phyloP scores from a whole-genome alignment of 2,888 invertebrate genomes.

The Macrosiphum euphorbiae region DNA sequence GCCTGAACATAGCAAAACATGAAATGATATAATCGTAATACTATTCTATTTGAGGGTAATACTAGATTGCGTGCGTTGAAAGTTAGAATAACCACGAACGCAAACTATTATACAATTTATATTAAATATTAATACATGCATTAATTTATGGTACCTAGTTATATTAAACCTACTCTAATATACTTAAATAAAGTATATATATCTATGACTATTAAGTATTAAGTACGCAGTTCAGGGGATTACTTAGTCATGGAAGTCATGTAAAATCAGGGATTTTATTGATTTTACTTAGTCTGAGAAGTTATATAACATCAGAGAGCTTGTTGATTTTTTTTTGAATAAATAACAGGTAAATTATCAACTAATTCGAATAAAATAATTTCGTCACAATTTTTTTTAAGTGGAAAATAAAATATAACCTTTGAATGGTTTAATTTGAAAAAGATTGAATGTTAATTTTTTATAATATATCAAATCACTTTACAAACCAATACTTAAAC shows the following conservation, averaged over 20 bases:
- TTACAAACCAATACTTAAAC: too few species aligned
- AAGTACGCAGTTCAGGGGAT: not conserved
- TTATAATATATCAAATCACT: too few species aligned
- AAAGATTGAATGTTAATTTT: too few species aligned
- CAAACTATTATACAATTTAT: not conserved
- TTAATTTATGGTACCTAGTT: not conserved
- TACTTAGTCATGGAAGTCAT: not conserved
- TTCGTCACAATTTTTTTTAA: too few species aligned
- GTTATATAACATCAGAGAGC: not conserved
- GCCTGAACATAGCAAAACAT: not conserved
- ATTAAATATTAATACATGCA: not conserved
- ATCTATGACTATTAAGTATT: not conserved
- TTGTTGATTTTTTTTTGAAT: not conserved
- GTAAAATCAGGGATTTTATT: not conserved
- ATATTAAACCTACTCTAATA: not conserved
- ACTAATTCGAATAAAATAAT: too few species aligned
- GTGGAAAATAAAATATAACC: too few species aligned
- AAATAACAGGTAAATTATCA: not conserved
- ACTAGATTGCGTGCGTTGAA: not conserved
- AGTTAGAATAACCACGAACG: not conserved
- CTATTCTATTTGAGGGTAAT: not conserved
- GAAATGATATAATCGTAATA: not conserved
- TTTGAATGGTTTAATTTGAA: too few species aligned
- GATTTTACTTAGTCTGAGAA: not conserved
- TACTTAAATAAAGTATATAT: not conserved